Evolutionary conservation across 2,113 vertebrate species (phyloP).

Genomic region (Apeltes quadracus): DNA sequence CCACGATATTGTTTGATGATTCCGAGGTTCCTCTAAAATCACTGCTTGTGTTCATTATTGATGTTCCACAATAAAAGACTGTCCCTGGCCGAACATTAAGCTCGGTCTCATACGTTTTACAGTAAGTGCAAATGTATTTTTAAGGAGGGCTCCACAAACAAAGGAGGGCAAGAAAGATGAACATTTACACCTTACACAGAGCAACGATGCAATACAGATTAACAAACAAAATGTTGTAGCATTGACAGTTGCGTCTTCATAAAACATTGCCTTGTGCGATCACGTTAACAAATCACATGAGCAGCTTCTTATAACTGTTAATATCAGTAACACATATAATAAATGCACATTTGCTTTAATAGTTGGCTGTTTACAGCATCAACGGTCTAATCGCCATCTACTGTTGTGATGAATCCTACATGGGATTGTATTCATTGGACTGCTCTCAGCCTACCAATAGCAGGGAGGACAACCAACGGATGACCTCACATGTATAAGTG

Average conservation of each 20-base stretch:
- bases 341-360: slow-evolving; percentile 12
- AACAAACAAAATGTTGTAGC: background rate
- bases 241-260: background rate
- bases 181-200: background rate
- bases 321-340: slow-evolving; percentile 4
- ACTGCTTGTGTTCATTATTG: background rate
- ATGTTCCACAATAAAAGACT: background rate
- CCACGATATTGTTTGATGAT: background rate
- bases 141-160: background rate
- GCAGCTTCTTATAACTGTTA: background rate
- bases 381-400: slow-evolving; percentile 53
- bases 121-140: background rate
- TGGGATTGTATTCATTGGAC: slow-evolving; percentile 58
- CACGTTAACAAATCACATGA: slow-evolving; percentile 7
- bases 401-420: slow-evolving; percentile 61
- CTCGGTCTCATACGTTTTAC: background rate
- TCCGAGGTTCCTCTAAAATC: background rate
- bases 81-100: background rate
- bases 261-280: background rate
- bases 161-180: background rate
- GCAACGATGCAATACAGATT: background rate
- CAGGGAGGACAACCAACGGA: slow-evolving; percentile 56
- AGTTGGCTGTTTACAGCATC: slow-evolving; percentile 23
- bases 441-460: slow-evolving; percentile 65
- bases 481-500: slow-evolving; percentile 52